A percentile compares a stretch with the other conserved stretches of the same genome.
phyloP scores from a whole-genome alignment of 1,140 invertebrate species.

The Drosophila asahinai region DNA sequence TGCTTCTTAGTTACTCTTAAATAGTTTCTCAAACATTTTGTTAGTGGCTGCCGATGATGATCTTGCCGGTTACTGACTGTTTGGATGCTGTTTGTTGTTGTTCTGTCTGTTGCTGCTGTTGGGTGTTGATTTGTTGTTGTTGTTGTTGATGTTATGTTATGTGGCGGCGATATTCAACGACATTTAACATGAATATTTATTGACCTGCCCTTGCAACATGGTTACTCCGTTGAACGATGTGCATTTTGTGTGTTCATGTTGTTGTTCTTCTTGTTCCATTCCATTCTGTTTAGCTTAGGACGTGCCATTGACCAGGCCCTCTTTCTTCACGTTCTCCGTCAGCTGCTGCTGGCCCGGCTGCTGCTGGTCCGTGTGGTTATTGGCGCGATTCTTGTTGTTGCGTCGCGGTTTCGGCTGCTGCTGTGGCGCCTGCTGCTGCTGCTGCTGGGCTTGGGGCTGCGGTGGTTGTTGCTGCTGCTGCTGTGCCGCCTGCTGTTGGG shows the following conservation, averaged over 20 bases:
- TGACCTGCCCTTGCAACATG: conserved; percentile 42
- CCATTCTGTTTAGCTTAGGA: conserved; percentile 61
- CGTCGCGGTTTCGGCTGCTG: conserved; percentile 78
- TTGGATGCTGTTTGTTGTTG: conserved; percentile 29
- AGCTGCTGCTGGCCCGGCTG: conserved; percentile 50
- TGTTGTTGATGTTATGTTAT: conserved; percentile 32
- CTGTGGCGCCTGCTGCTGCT: conserved; percentile 47
- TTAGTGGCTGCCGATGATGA: conserved; percentile 49
- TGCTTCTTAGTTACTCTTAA: conserved; percentile 65
- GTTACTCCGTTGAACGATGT: conserved; percentile 50
- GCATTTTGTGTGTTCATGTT: conserved; percentile 54
- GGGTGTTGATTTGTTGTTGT: conserved; percentile 29
- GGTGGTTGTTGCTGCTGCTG: conserved; percentile 28
- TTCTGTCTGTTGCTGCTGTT: conserved; percentile 35
- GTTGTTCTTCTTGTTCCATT: conserved; percentile 21
- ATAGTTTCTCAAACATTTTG: conserved; percentile 69
- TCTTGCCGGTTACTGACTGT: conserved; percentile 20
- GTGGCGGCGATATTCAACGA: conserved; percentile 45
- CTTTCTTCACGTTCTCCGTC: conserved; percentile 74
- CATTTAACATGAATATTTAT: conserved; percentile 64
- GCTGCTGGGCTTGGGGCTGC: conserved; percentile 45
- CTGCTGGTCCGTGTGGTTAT: conserved; percentile 73
- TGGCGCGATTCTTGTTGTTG: conserved; percentile 78
- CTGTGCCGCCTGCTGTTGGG: conserved; percentile 37
- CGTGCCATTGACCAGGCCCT: conserved; percentile 81